Conservation (phyloP, 2,888 invertebrate species). For the Nomada hirtipes region DNA sequence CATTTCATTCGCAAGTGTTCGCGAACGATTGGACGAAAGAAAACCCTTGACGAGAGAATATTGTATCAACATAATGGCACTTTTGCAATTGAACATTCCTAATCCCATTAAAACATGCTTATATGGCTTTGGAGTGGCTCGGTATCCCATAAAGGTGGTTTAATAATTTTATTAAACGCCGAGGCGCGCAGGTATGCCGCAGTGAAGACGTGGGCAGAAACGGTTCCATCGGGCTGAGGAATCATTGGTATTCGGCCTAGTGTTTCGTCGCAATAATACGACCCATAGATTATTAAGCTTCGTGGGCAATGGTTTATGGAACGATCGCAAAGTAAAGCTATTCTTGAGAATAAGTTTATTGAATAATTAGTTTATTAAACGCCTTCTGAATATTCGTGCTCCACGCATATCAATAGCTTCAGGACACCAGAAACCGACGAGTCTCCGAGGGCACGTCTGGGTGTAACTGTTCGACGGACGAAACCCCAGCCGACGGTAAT, state of each 20-base stretch:
- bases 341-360: too few relatives aligned
- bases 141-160: neutral
- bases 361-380: too few relatives aligned
- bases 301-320: neutral
- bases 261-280: conserved; percentile 30
- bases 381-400: too few relatives aligned
- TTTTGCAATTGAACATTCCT: neutral
- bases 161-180: conserved; percentile 34
- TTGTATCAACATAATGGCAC: neutral
- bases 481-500: too few relatives aligned
- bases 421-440: too few relatives aligned
- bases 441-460: too few relatives aligned
- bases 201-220: conserved; percentile 3
- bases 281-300: conserved; percentile 4
- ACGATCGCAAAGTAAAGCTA: too few relatives aligned
- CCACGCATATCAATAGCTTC: too few relatives aligned
- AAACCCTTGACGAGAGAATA: neutral
- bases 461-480: too few relatives aligned
- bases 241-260: conserved; percentile 51
- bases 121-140: neutral
- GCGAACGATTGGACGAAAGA: neutral
- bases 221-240: conserved; percentile 27
- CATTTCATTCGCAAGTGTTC: neutral
- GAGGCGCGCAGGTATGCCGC: neutral
- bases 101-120: neutral